Percentiles rank a stretch among this genome's conserved stretches.
phyloP scores from a whole-genome alignment of 2,113 vertebrate species.

The Strigops habroptila region DNA sequence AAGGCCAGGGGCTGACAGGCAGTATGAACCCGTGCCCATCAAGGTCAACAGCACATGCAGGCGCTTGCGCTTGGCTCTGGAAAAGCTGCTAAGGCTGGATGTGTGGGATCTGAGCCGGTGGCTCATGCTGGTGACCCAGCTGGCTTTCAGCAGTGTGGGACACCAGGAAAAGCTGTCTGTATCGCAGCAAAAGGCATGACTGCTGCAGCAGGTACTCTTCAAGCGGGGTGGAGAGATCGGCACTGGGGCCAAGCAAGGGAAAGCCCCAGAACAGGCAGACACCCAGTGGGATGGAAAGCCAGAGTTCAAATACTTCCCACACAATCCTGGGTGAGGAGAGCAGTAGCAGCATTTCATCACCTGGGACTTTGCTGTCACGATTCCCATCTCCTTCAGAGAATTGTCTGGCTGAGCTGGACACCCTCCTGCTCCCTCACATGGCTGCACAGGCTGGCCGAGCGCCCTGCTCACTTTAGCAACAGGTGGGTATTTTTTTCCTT shows the following conservation, averaged over 20 bases:
- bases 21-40: fast-evolving
- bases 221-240: neutral
- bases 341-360: neutral
- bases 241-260: neutral
- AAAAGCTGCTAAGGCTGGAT: neutral
- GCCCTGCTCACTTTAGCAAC: neutral
- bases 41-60: fast-evolving
- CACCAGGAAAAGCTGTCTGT: neutral
- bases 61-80: neutral
- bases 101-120: neutral
- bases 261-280: neutral
- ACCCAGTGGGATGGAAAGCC: neutral
- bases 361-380: fast-evolving
- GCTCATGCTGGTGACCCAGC: fast-evolving
- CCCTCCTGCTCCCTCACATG: neutral
- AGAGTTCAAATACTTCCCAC: fast-evolving
- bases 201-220: neutral
- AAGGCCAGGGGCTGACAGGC: neutral
- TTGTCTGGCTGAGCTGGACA: neutral
- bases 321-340: neutral
- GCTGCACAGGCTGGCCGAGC: neutral
- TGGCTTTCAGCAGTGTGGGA: neutral
- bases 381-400: neutral
- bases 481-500: neutral
- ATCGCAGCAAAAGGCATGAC: fast-evolving